Evolutionary conservation across 2,113 vertebrate genomes (phyloP).

Genomic region (Nothoprocta pentlandii): DNA sequence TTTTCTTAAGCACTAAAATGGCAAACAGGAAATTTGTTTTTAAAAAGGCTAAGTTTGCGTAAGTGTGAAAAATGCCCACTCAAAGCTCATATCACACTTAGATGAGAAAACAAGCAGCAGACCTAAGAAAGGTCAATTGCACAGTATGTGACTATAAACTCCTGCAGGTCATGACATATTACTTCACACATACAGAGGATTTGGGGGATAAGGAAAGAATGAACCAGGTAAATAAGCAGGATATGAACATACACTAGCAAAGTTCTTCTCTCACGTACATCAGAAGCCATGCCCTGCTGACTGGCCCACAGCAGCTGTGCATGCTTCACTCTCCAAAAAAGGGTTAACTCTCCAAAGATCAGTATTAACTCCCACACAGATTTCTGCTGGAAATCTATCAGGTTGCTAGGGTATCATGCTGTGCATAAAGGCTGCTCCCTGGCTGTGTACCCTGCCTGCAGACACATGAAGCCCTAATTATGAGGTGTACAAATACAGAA

Average conservation of each 20-base stretch:
- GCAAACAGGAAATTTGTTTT: not conserved
- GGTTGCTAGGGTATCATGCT: constrained; percentile 67
- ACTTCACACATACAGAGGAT: not conserved
- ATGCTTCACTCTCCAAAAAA: constrained; percentile 17
- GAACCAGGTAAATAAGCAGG: not conserved
- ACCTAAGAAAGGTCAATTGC: not conserved
- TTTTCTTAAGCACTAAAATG: not conserved
- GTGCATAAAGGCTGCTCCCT: constrained; percentile 58
- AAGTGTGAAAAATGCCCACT: not conserved
- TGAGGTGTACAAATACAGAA: constrained; percentile 40
- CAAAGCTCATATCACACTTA: not conserved
- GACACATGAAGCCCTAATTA: constrained; percentile 57
- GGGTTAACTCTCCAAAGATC: constrained; percentile 59
- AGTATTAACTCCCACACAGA: constrained; percentile 62
- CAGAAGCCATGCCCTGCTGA: not conserved
- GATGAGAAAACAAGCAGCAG: not conserved
- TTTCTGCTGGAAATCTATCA: constrained; percentile 66
- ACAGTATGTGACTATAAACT: not conserved
- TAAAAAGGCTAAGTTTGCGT: not conserved
- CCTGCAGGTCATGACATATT: not conserved
- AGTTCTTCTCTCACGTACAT: not conserved
- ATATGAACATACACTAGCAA: not conserved
- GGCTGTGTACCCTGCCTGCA: not conserved
- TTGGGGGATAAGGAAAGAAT: not conserved
- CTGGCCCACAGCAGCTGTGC: not conserved